Evolutionary conservation across 53 echinoderm and acorn worm genomes (phyloP).

Genomic region (Echinometra lucunter): DNA sequence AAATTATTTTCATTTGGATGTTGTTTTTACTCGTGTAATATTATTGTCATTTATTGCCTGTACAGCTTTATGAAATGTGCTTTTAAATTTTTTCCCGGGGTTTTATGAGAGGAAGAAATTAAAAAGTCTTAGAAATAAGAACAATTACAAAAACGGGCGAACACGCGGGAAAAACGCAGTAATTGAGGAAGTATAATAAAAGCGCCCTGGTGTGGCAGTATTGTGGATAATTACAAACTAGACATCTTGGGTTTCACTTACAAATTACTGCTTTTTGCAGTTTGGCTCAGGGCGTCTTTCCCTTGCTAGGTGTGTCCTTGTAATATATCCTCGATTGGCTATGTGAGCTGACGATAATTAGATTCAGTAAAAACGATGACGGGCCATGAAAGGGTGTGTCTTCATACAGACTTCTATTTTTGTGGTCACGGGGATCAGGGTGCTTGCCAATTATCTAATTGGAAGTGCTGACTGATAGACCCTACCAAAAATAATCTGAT

Average conservation of each 20-base stretch:
- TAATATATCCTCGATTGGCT: not conserved
- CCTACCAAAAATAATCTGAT: slow-evolving; percentile 32
- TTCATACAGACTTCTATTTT: not conserved
- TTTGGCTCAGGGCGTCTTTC: not conserved
- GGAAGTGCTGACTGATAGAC: not conserved
- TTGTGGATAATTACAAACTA: not conserved
- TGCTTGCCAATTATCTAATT: slow-evolving; percentile 20
- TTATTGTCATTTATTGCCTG: too few species aligned
- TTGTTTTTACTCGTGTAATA: too few species aligned
- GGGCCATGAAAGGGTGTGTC: slow-evolving; percentile 18
- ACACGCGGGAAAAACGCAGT: not conserved
- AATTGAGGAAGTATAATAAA: not conserved
- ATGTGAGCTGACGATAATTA: not conserved
- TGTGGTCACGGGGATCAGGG: not conserved
- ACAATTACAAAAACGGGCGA: not conserved
- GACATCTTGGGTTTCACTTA: not conserved
- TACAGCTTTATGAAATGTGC: too few species aligned
- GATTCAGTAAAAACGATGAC: slow-evolving; percentile 8
- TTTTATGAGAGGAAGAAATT: not conserved
- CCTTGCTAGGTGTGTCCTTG: slow-evolving; percentile 22
- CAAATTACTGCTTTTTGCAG: not conserved
- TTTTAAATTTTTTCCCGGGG: not conserved
- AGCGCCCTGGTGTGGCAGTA: not conserved
- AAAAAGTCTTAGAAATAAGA: too few species aligned
- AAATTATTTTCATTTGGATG: too few species aligned